Evolutionary conservation across 1,140 invertebrate genomes (phyloP), one percentile per base, ranked within the genome.

Genomic region (Micrasema minimum): DNA sequence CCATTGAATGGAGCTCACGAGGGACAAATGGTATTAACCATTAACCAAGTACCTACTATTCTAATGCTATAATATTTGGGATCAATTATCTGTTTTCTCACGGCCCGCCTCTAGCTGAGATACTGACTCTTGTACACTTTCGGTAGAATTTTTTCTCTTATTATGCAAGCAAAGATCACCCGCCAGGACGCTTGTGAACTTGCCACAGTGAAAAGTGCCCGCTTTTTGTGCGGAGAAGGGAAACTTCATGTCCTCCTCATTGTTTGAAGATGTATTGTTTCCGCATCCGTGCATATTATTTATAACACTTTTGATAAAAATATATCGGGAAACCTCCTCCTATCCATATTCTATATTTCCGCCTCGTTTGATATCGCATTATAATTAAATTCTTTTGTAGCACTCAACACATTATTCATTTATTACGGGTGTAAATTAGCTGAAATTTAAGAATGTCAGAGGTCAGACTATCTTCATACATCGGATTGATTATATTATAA

Each of bases 181-280:
- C 14, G 23, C 20, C 22, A 20, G 20, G 14, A 35, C 31, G 50
- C 11, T 5, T 38, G 55, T 43, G 55, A 59, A 59, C 55, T 59
- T 38, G 16, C 9, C 0, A 9, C 22, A 43, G 55, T 41, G 55
- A 59, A n/a, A 59, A 59, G 55, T 59, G 16, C 14, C 23, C 14
- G 10, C 26, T 59, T 59, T 59, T 59, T 59, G 16, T 35, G 6
- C 9, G 11, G 12, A 35, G 37, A 14, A 37, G 37, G 31, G 51
- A 57, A 59, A 18, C 10, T 43, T 22, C 37, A 59, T 43, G 55
- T 41, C 55, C 55, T 43, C 37, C 12, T 41, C 55, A 51, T 51
- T 51, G 48, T 51, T 51, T 51, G 18, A 43, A 41, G 55, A 41
- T 38, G 55, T 59, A 59, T 59, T 59, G 35, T 38, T 59, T 59